Percentiles rank a stretch among this genome's conserved stretches.
These are phyloP conservation scores for silkworm (Bombyx mori) DNA, from an alignment of 1,140 invertebrate genomes.

Conservation along the genomic window ASM3026992v2 NC_085133.1:177501-178000, in stretches of 20 bases:
- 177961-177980: too few relatives aligned
- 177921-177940: not conserved
- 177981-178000: too few relatives aligned
- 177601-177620: too few relatives aligned
- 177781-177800: constrained; percentile 28
- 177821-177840: constrained; percentile 7
- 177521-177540: too few relatives aligned
- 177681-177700: not conserved
- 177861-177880: constrained; percentile 6
- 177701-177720: constrained; percentile 46
- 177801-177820: constrained; percentile 17
- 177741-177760: constrained; percentile 61
- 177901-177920: constrained; percentile 22
- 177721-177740: constrained; percentile 55
- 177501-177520: too few relatives aligned
- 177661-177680: too few relatives aligned
- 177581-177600: too few relatives aligned
- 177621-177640: too few relatives aligned
- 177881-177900: constrained; percentile 31
- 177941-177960: not conserved
- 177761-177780: constrained; percentile 54
- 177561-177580: too few relatives aligned
- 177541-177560: too few relatives aligned
- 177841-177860: constrained; percentile 1
- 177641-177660: too few relatives aligned